Evolutionary conservation across 92 coral and sea anemone species (phyloP), one percentile per base, ranked within the genome.

Genomic region (Galaxea fascicularis): DNA sequence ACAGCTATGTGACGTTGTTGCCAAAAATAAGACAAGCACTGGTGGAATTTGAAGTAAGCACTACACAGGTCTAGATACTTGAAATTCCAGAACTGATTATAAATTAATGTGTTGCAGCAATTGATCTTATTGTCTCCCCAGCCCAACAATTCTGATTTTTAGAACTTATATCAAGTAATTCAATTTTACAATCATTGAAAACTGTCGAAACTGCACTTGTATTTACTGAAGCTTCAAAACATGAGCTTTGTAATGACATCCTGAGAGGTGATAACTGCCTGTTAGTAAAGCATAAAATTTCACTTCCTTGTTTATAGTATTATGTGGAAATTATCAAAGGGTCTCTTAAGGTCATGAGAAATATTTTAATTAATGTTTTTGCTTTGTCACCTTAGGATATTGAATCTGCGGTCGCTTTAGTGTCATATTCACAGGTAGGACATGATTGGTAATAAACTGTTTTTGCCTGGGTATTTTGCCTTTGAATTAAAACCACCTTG

Each of bases 1-100:
- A 20, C 87, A 97, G 99, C 64, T 97, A 97, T 86, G 99, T 97
- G 53, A 95, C 99, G 20, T 88, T 97, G 78, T 91, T 97, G 79
- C 99, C 99, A 68, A 97, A 97, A 89, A 97, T 97, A 28, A 93
- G 99, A 86, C 99, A 97, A 89, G 99, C 99, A 28, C 80, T 97
- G 77, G 99, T 97, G 76, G 99, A 97, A 88, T 97, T 97, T 79
- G 99, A 97, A 91, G 99, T 97, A 87, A 91, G 93, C 78, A 26
- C 21, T 10, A 53, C n/a, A n/a, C n/a, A 11, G 0, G 41, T 35
- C 20, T 46, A 46, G 51, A 8, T 8, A 27, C 30, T 1, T 22
- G 11, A 13, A 27, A 46, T 8, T 46, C 12, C 4, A 56, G 22
- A 35, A 2, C 54, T 49, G 54, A 15, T 20, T 27, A n/a, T 44